phyloP scores from a whole-genome alignment of 35 echinoderm and acorn worm species.

The Apostichopus japonicus region DNA sequence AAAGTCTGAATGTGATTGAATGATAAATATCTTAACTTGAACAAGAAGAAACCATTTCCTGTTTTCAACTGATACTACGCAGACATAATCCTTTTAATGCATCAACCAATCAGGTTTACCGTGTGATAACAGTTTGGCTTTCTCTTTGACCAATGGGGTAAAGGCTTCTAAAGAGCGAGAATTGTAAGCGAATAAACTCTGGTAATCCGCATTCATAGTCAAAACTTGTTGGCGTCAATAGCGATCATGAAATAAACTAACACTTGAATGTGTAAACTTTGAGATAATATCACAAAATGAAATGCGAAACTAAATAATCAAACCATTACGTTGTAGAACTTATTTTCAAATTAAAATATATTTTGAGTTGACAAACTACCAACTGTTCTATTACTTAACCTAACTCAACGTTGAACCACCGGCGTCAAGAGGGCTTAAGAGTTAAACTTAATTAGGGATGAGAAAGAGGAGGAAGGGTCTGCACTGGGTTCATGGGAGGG shows the following conservation, averaged over 20 bases:
- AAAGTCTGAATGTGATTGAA: neutral
- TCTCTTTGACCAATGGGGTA: neutral
- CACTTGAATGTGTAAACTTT: too few species aligned
- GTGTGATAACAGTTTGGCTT: neutral
- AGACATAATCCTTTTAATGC: neutral
- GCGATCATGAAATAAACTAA: neutral
- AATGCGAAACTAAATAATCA: too few species aligned
- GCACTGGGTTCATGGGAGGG: too few species aligned
- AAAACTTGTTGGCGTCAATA: neutral
- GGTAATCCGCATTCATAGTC: neutral
- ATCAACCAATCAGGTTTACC: neutral
- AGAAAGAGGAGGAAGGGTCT: too few species aligned
- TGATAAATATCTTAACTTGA: neutral
- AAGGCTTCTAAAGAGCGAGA: neutral
- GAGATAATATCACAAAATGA: too few species aligned
- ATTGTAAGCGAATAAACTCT: neutral
- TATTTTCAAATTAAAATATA: too few species aligned
- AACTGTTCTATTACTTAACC: too few species aligned
- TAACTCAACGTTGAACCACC: too few species aligned
- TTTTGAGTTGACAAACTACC: too few species aligned
- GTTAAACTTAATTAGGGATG: too few species aligned
- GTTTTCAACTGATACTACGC: neutral
- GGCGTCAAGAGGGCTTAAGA: too few species aligned
- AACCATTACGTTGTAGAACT: too few species aligned
- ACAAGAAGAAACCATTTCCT: neutral